Base-by-base conservation (phyloP, 2,888 invertebrate genomes). In the Lithophane leautieri region DNA sequence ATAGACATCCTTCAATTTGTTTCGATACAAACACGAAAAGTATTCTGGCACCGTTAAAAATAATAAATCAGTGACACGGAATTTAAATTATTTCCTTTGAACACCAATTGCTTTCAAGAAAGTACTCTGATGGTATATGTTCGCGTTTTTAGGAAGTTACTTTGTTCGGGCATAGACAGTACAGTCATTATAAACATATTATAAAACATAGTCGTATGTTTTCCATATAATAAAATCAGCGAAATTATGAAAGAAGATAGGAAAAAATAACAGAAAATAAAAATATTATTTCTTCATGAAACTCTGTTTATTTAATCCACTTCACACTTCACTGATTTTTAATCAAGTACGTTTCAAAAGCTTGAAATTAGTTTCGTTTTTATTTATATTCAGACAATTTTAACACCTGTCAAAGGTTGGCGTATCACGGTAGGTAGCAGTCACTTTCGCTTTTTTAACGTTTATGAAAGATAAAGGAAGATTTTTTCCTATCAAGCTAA, bases 1-100 rank as follows among this genome's bases (percentile, higher is more conserved):
- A 70, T 28, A 66, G 7, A 61, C 63, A 47, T 63, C 16, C 56
- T 83, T 78, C 70, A 83, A 67, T 58, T 78, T 40, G 67, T 79
- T 79, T 63, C 63, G 44, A 71, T 63, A 40, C 54, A 63, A 78
- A 65, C 19, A 61, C 60, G 66, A 83, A 60, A 40, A 47, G 42
- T 61, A 44, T 66, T 78, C 34, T 60, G 50, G 52, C 67, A 40
- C 81, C 25, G 68, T 70, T 34, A 70, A 47, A 44, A 72, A 70
- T 78, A 74, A 85, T 74, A 72, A 82, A 78, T 83, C 82, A 81
- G 52, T 73, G 77, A 56, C 65, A 66, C n/a, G 28, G 42, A 42
- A 78, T 42, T 50, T 34, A 50, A 61, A 78, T 82, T 19, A 67
- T 56, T 78, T 62, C 47, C 58, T 82, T 66, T 67, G 50, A 58